Evolutionary conservation across 2,797 vertebrate species (phyloP).

Genomic region (Chaunax sp.): DNA sequence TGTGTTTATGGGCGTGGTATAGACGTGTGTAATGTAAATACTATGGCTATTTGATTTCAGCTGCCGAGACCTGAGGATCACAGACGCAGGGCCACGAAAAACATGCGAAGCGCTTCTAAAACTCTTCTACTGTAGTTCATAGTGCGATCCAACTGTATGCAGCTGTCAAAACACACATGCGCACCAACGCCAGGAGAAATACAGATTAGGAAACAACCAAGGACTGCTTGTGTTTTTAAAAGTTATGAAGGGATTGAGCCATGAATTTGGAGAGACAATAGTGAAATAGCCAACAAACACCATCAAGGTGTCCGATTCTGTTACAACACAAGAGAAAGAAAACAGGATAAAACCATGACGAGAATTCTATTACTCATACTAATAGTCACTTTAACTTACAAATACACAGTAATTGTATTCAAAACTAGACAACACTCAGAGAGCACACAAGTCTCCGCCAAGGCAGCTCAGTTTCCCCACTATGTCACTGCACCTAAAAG

Average conservation of each 20-base stretch:
- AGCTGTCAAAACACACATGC: constrained; percentile 58
- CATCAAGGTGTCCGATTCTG: constrained; percentile 19
- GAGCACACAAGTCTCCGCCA: no score
- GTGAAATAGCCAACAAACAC: constrained; percentile 21
- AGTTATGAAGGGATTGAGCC: constrained; percentile 33
- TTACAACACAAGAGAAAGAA: background rate
- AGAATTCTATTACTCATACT: background rate
- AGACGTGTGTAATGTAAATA: constrained; percentile 31
- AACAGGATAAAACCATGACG: background rate
- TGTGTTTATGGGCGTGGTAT: constrained; percentile 24
- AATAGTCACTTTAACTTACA: no score
- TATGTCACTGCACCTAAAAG: no score
- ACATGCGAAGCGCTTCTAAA: background rate
- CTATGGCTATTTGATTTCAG: constrained; percentile 67
- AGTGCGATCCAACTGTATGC: constrained; percentile 31
- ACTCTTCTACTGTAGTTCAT: constrained; percentile 7
- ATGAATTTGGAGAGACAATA: constrained; percentile 32
- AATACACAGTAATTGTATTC: no score
- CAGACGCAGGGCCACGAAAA: background rate
- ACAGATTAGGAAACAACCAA: constrained; percentile 34
- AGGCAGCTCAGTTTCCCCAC: no score
- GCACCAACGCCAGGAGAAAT: constrained; percentile 34
- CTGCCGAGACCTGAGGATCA: constrained; percentile 42
- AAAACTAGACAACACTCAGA: no score
- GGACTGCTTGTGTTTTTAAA: constrained; percentile 39